Evolutionary conservation across 2,797 vertebrate species (phyloP), one percentile per base, ranked within the genome.

Genomic region (Gymnopithys bicolor): DNA sequence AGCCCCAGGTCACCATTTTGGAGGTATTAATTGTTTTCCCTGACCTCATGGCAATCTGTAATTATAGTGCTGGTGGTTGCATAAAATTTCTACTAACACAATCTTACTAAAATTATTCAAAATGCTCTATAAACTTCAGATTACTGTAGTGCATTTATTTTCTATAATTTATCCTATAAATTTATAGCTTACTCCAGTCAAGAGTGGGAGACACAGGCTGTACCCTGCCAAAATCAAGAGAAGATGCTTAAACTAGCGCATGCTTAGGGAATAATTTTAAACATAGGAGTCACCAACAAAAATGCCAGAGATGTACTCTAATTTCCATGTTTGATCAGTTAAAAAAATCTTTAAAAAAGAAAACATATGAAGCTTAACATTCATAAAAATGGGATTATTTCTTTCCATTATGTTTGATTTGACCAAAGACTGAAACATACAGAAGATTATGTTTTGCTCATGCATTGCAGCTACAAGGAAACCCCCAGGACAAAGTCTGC

Each of bases 271-370:
- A 89, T 53, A 21, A 52, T 87, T 97, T 74, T 70, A 91, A 93
- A 80, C 68, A 91, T 8, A 92, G 86, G 78, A 93, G 41, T 33
- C 67, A 90, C 81, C 88, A 94, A 90, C 56, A 94, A 96, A 96
- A 94, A 63, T 87, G 85, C 53, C 83, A 92, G 58, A 93, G 73
- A 94, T 89, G 16, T 69, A 90, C 89, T 59, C 9, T 23, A 91
- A 85, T 85, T 52, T 82, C 51, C 51, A 58, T 49, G n/a, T 19
- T 67, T 84, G 87, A 94, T 46, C 7, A 74, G 32, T 67, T 46
- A 15, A 84, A 77, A 77, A 88, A 84, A 87, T 70, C 83, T 96
- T 67, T 37, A 37, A 69, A 81, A 81, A 68, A 59, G 52, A 85
- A 91, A 89, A 76, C 16, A 83, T 10, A 83, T 2, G 23, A 53